Base-by-base conservation (phyloP, 2,797 vertebrate genomes). In the Clarias fuscus region DNA sequence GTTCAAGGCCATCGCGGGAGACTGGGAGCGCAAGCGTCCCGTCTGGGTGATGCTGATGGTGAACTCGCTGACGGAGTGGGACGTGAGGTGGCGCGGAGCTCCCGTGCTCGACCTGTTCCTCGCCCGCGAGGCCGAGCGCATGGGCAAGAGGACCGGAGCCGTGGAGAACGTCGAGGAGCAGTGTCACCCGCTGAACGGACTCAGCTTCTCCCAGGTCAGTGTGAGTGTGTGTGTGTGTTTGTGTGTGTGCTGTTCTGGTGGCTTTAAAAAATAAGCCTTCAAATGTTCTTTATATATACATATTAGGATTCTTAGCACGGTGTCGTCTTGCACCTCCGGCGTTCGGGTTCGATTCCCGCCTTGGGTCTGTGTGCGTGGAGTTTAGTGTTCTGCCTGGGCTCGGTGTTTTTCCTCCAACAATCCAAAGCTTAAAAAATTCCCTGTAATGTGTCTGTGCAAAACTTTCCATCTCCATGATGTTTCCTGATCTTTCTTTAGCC, bases 31-130 rank as follows among this genome's bases (percentile, higher is more conserved):
- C 88, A 97, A 97, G 92, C 93, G 96, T 85, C 96, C 96, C 0
- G 96, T 97, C 13, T 97, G 96, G 96, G 96, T 97, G 91, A 97
- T 97, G 96, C 94, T 97, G 24, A 97, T 97, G 96, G 96, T 97
- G 89, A 97, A 97, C 93, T 97, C 96, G 0, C 93, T 97, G 89
- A 97, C 96, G 0, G 96, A 97, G 92, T 95, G 95, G 0, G 96
- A 97, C 17, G 95, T 97, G 71, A 94, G 96, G 82, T 96, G 96
- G 43, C 90, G 96, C 0, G 96, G 96, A 0, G 96, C 96, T 86
- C 96, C 96, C 0, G 96, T 97, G 79, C 94, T 97, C 0, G 96
- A 97, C 91, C 95, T 97, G 73, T 96, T 96, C 92, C 93, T 97
- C 22, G 96, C 96, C 7, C 96, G 96, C 91, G 96, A 96, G 91